A percentile compares a stretch with the other conserved stretches of the same genome.
phyloP scores from a whole-genome alignment of 2,113 vertebrate species.

The Plestiodon gilberti region DNA sequence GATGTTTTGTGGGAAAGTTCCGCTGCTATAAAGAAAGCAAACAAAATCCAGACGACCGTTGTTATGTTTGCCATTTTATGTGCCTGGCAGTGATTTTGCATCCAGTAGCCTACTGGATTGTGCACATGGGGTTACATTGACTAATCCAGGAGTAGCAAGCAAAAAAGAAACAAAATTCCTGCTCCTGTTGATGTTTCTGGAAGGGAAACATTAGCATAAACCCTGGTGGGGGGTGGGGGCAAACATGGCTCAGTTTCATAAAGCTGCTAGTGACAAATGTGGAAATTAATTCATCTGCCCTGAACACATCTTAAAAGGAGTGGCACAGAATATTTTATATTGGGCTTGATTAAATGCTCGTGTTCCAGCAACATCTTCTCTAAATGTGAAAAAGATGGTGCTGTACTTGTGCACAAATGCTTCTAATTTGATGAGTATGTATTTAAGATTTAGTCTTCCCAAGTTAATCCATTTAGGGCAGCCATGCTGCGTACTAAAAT shows the following conservation, averaged over 20 bases:
- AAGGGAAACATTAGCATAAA: conserved; percentile 51
- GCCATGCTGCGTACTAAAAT: conserved; percentile 53
- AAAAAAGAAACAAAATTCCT: conserved; percentile 15
- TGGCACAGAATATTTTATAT: conserved; percentile 20
- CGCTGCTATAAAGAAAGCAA: neutral
- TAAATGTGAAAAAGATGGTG: conserved; percentile 33
- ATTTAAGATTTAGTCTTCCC: conserved; percentile 57
- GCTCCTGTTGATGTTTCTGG: neutral
- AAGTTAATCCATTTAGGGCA: conserved; percentile 54
- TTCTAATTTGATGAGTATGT: conserved; percentile 29
- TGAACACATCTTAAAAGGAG: conserved; percentile 37
- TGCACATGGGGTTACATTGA: neutral
- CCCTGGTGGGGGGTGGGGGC: conserved; percentile 7
- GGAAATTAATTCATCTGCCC: conserved; percentile 47
- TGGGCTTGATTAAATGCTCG: conserved; percentile 48
- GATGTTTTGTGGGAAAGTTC: neutral
- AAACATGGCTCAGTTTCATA: conserved; percentile 13
- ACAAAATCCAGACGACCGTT: neutral
- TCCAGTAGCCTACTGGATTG: neutral
- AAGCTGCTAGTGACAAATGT: neutral
- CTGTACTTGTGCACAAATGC: conserved; percentile 25
- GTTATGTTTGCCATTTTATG: neutral
- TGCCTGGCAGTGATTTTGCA: neutral
- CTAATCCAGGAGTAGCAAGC: accelerated
- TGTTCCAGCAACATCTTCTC: conserved; percentile 38